These are phyloP conservation scores for Agrochola macilenta DNA, from an alignment of 2,888 invertebrate species.

Conservation along the genomic window DNA sequence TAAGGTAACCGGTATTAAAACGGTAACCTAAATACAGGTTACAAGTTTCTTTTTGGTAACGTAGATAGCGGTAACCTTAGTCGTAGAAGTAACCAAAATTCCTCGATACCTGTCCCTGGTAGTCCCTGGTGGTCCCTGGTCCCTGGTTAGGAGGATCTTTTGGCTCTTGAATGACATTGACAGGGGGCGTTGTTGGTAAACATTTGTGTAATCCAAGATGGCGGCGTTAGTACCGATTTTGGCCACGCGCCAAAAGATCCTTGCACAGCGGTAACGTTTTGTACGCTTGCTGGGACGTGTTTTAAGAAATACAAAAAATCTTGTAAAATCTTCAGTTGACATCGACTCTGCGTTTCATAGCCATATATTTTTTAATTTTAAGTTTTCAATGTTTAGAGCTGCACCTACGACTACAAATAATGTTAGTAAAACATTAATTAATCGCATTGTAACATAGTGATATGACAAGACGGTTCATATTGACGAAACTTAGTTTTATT, in stretches of 20 bases:
- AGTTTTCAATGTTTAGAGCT: constrained; percentile 25
- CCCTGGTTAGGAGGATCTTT: not conserved
- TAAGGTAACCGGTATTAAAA: too few relatives aligned
- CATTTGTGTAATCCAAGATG: not conserved
- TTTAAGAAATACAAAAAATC: not conserved
- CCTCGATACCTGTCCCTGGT: not conserved
- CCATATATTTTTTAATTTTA: constrained; percentile 46
- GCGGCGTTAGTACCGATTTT: not conserved
- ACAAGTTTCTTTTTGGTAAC: too few relatives aligned
- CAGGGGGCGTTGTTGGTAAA: not conserved
- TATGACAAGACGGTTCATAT: constrained; percentile 35
- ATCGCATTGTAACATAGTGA: constrained; percentile 24
- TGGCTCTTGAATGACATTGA: not conserved
- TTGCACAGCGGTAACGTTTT: not conserved
- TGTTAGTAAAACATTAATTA: constrained; percentile 23
- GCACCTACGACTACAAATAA: constrained; percentile 17
- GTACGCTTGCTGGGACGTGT: not conserved
- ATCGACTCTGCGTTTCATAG: constrained; percentile 38
- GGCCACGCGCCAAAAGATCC: not conserved
- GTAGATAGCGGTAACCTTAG: too few relatives aligned
- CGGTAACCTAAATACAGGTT: too few relatives aligned
- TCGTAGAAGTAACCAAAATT: too few relatives aligned
- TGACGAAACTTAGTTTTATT: constrained; percentile 36
- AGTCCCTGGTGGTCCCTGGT: not conserved
- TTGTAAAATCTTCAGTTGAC: constrained; percentile 9